These are phyloP conservation scores for Catostomus latipinnis DNA, from an alignment of 2,797 vertebrate species.

Conservation along the genomic window DNA sequence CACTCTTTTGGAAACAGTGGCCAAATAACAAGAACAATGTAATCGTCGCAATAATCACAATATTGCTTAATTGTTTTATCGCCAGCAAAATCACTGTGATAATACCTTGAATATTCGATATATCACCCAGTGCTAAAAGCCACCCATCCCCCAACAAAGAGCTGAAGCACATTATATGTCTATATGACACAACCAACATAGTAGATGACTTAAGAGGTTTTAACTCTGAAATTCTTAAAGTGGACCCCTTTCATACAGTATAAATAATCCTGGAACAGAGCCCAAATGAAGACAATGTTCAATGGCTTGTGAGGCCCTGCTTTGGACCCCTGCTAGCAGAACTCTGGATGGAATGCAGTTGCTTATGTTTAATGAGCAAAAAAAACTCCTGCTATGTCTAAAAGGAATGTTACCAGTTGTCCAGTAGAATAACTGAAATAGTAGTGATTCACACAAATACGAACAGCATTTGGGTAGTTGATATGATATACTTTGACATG, in stretches of 20 bases:
- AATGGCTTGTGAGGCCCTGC: conserved; percentile 8
- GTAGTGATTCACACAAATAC: neutral
- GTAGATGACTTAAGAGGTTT: conserved; percentile 17
- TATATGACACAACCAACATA: conserved; percentile 14
- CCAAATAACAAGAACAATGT: too few species aligned
- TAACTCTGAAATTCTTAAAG: conserved; percentile 16
- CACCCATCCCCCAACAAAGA: conserved; percentile 30
- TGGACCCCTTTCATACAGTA: conserved; percentile 25
- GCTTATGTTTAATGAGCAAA: conserved; percentile 39
- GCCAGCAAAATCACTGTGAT: too few species aligned
- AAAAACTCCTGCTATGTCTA: neutral
- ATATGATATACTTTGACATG: too few species aligned
- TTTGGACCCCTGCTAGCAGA: neutral
- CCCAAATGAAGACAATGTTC: conserved; percentile 27
- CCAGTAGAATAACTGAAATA: neutral
- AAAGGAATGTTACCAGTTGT: conserved; percentile 26
- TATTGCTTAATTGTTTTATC: too few species aligned
- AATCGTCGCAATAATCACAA: too few species aligned
- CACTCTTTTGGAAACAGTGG: too few species aligned
- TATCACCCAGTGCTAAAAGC: neutral
- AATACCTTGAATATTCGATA: too few species aligned
- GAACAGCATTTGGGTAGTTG: neutral
- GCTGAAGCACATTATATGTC: conserved; percentile 19
- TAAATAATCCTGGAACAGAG: conserved; percentile 9
- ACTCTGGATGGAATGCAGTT: conserved; percentile 17